Conservation (phyloP, 1,140 invertebrate genomes). For the Lepeophtheirus salmonis region DNA sequence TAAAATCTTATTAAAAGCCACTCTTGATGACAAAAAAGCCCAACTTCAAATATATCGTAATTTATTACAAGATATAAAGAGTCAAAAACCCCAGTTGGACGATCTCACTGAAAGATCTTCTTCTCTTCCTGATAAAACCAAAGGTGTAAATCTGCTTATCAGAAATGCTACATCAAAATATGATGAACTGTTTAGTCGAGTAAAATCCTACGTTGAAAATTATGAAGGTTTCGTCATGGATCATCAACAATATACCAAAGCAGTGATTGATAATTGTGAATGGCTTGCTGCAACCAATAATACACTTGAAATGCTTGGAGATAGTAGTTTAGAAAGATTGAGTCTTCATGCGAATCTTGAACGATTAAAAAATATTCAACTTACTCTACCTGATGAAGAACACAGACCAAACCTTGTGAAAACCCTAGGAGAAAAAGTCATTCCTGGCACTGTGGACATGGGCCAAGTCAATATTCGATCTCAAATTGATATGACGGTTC, state of each 20-base stretch:
- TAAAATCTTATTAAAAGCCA: constrained; percentile 59
- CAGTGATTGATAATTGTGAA: constrained; percentile 65
- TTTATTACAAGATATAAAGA: constrained; percentile 59
- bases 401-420: constrained; percentile 56
- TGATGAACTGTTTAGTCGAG: constrained; percentile 41
- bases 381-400: constrained; percentile 63
- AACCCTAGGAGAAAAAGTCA: constrained; percentile 61
- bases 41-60: constrained; percentile 63
- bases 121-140: constrained; percentile 47
- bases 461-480: constrained; percentile 66
- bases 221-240: constrained; percentile 78
- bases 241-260: constrained; percentile 76
- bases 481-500: constrained; percentile 64
- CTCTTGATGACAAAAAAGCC: constrained; percentile 73
- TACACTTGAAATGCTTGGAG: constrained; percentile 63
- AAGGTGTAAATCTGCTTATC: constrained; percentile 40
- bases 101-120: constrained; percentile 56
- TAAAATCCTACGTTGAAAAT: constrained; percentile 34
- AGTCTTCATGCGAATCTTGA: constrained; percentile 78
- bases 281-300: constrained; percentile 76
- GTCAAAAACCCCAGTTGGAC: constrained; percentile 65
- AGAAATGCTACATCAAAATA: constrained; percentile 40
- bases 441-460: constrained; percentile 61
- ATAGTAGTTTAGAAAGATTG: constrained; percentile 64
- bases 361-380: constrained; percentile 41